Evolutionary conservation across 2,888 invertebrate genomes (phyloP), one percentile per base, ranked within the genome.

Genomic region (Incurvaria masculella): DNA sequence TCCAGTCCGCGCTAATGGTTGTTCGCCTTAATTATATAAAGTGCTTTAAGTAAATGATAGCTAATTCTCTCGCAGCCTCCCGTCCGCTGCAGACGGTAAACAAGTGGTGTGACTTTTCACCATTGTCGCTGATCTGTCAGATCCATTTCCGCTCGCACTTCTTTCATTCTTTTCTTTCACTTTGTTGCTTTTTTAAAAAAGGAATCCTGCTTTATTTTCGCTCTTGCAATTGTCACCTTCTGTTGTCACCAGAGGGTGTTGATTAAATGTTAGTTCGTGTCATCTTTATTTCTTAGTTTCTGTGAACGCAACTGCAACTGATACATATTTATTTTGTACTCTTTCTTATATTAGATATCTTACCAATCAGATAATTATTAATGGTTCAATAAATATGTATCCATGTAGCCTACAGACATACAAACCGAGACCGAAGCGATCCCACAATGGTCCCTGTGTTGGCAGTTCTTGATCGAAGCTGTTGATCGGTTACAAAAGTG

Each of bases 51-150:
- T 76, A 74, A 78, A 76, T 72, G 76, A 75, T 75, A 73, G 72
- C 73, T 74, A 75, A 76, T 76, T 69, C 66, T 60, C 56, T 57
- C 49, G 60, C 67, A 64, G 41, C n/a, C 21, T 67, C 68, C 59
- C 68, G 63, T 51, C 57, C 65, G 65, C 59, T 58, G 69, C 70
- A n/a, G n/a, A n/a, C n/a, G n/a, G 74, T 72, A 72, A 75, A 73
- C 76, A 74, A 69, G 74, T 75, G 74, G 78, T 78, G 78, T 76
- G 75, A 76, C 75, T 75, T 76, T 69, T 64, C 67, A 68, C 73
- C 74, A 72, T 72, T 70, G 73, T 68, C 69, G 69, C 63, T 67
- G 71, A 74, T 76, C 78, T 78, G 76, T 76, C 78, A 76, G 69
- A 71, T 70, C 67, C 76, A 76, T 62, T 75, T 76, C 78, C 78